Conservation (phyloP, 2,113 vertebrate species). For the Carollia perspicillata region DNA sequence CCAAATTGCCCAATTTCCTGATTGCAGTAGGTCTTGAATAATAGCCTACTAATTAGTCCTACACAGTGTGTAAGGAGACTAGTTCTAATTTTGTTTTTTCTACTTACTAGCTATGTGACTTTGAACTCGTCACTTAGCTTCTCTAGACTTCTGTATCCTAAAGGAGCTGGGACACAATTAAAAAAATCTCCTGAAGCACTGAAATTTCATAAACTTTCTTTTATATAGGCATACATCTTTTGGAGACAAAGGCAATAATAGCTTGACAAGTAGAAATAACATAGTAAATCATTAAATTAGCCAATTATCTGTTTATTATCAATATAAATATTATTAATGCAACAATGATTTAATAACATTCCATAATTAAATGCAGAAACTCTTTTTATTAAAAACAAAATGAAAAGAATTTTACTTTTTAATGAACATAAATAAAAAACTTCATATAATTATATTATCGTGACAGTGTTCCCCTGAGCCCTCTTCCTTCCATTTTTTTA, state of each 20-base stretch:
- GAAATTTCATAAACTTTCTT: not conserved
- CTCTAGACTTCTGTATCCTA: not conserved
- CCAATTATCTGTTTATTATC: not conserved
- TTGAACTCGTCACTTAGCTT: not conserved
- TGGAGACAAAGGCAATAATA: not conserved
- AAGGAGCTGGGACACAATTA: not conserved
- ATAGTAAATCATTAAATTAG: not conserved
- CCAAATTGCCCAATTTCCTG: not conserved
- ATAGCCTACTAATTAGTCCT: not conserved
- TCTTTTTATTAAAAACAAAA: not conserved
- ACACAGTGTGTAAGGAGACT: not conserved
- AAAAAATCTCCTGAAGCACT: not conserved
- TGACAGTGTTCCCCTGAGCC: not conserved
- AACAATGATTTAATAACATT: not conserved
- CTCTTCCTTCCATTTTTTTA: not conserved
- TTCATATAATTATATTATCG: not conserved
- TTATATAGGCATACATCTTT: not conserved
- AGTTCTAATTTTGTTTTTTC: conserved; percentile 23
- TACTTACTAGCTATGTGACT: not conserved
- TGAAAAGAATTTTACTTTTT: not conserved
- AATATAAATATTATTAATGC: not conserved
- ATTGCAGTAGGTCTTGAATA: not conserved
- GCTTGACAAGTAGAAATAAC: not conserved
- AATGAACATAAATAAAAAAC: not conserved
- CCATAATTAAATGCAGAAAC: not conserved